Evolutionary conservation across 2,888 invertebrate genomes (phyloP).

Genomic region (Cremastobaeus sp.): DNA sequence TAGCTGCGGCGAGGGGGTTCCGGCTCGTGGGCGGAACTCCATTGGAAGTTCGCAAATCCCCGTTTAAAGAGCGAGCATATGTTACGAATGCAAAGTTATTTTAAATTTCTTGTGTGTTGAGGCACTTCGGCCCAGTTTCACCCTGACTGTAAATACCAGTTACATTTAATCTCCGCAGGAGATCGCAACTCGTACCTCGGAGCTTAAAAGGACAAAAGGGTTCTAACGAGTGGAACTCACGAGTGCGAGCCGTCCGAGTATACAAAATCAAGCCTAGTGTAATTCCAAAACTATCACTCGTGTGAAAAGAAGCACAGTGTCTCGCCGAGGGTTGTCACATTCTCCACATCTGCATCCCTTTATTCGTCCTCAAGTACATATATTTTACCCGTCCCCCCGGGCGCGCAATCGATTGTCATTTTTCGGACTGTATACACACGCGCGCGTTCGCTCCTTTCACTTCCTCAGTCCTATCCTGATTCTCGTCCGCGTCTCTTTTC

Average conservation of each 20-base stretch:
- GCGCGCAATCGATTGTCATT: constrained; percentile 29
- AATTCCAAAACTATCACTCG: constrained; percentile 60
- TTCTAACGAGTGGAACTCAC: constrained; percentile 44
- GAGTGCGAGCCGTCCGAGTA: constrained; percentile 36
- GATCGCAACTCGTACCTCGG: constrained; percentile 36
- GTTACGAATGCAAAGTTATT: constrained; percentile 33
- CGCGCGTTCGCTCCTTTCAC: constrained; percentile 3
- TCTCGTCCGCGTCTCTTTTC: background rate
- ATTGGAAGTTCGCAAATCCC: no score
- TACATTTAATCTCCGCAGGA: constrained; percentile 52
- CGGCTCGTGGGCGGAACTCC: no score
- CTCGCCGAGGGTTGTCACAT: constrained; percentile 31
- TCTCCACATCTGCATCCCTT: constrained; percentile 52
- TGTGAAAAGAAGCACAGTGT: constrained; percentile 54
- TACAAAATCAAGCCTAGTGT: constrained; percentile 50
- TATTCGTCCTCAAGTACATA: constrained; percentile 40
- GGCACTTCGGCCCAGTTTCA: constrained; percentile 39
- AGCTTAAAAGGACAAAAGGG: constrained; percentile 53
- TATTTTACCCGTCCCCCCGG: constrained; percentile 24
- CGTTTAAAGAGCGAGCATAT: constrained; percentile 24
- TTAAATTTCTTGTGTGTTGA: constrained; percentile 46
- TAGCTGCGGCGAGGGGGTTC: no score
- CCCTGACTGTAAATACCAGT: constrained; percentile 54
- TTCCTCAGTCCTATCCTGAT: background rate
- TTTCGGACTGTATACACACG: constrained; percentile 27